Evolutionary conservation across 92 coral and sea anemone genomes (phyloP), one percentile per base, ranked within the genome.

Genomic region (Chrysogorgia sp.): DNA sequence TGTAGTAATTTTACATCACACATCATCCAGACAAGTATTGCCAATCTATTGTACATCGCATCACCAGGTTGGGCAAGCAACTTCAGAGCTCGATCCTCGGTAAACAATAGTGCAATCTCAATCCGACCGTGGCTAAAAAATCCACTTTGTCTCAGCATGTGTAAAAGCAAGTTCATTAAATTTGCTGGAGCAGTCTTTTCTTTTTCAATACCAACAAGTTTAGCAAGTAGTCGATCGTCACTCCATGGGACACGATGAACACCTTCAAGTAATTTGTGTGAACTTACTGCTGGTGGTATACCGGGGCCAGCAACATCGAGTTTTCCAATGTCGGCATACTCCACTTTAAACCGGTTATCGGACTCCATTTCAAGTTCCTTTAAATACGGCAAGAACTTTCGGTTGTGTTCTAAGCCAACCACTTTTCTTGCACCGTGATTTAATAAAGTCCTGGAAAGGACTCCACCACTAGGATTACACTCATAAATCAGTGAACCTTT

Each of bases 401-500:
- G 88, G 66, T 96, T 92, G 13, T 96, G 99, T 81, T 96, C 99
- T 35, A 96, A 92, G 29, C 96, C 90, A 60, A 91, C 78, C 6
- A 96, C 67, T 43, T 88, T 86, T 58, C 52, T 76, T 29, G 97
- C 96, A 25, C 97, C 97, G n/a, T 86, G 84, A 71, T 92, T 84
- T 31, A 96, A 85, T 28, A 96, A 56, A 50, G 96, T 96, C 60
- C 81, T 81, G 3, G 92, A 72, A 14, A 96, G 82, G 7, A 87
- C 89, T 0, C 99, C 99, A 0, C 90, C 92, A 0, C 99, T 97
- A 0, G 99, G 99, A 72, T 84, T 96, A 10, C 96, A 82, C 68
- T 90, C 97, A 0, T 85, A 53, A 0, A 96, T 43, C 23, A 84
- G 41, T 41, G 85, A 75, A 40, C 86, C 90, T 33, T 71, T 49